Conservation (phyloP, 2,797 vertebrate species). For the Aplochiton taeniatus region DNA sequence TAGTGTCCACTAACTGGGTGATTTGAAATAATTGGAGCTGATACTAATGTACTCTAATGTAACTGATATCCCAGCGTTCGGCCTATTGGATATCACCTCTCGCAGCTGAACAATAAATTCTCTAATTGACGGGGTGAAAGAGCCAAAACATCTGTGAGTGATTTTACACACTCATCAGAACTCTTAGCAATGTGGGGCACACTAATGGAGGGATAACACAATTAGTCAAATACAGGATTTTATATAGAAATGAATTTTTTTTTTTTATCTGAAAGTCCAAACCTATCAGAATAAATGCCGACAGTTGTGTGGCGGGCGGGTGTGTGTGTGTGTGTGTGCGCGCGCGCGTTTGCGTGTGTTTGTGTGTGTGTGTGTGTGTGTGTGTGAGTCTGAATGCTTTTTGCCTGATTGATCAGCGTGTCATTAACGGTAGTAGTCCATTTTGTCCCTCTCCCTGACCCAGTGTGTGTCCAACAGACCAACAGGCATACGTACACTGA, state of each 20-base stretch:
- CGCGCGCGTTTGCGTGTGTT: too few species aligned
- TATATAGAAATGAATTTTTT: slow-evolving; percentile 48
- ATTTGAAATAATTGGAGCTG: too few species aligned
- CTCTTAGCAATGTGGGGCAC: slow-evolving; percentile 58
- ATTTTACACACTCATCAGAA: slow-evolving; percentile 59
- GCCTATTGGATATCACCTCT: slow-evolving; percentile 42
- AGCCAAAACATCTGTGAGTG: slow-evolving; percentile 34
- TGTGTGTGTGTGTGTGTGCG: too few species aligned
- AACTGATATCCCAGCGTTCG: slow-evolving; percentile 25
- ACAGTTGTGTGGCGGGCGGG: too few species aligned
- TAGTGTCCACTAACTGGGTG: too few species aligned
- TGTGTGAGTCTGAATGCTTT: too few species aligned
- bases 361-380: too few species aligned
- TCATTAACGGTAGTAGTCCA: too few species aligned
- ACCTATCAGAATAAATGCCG: slow-evolving; percentile 65
- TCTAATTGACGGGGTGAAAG: slow-evolving; percentile 65
- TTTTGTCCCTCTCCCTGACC: too few species aligned
- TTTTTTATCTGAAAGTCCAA: slow-evolving; percentile 68
- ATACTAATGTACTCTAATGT: background rate
- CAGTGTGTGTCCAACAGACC: too few species aligned
- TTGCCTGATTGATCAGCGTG: too few species aligned
- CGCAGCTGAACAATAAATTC: slow-evolving; percentile 42
- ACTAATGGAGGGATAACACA: slow-evolving; percentile 59
- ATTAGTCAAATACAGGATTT: slow-evolving; percentile 52
- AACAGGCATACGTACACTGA: too few species aligned